Percentiles rank a stretch among this genome's conserved stretches.
These are phyloP conservation scores for Thereuonema tuberculata DNA, from an alignment of 1,140 invertebrate species.

Conservation along the genomic window DNA sequence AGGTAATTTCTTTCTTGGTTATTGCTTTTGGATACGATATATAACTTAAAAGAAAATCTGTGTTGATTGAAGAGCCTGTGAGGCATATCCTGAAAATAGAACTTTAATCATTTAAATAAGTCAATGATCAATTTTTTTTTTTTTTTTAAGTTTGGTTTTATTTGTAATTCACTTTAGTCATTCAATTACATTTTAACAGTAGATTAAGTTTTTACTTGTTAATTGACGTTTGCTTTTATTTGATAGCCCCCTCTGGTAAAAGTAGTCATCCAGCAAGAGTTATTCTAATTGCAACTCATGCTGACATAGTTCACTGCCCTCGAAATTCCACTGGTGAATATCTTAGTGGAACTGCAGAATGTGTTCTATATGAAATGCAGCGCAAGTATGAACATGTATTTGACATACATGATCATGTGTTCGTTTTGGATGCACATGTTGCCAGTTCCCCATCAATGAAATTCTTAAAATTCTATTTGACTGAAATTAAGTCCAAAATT, in stretches of 20 bases:
- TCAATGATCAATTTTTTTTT: no score
- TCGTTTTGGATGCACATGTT: conserved; percentile 46
- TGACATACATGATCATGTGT: conserved; percentile 39
- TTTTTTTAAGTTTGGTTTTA: no score
- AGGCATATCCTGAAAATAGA: no score
- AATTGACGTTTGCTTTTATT: no score
- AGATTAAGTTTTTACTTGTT: no score
- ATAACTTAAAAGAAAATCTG: background rate
- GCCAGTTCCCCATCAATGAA: conserved; percentile 43
- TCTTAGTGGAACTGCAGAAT: conserved; percentile 40
- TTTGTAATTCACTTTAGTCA: no score
- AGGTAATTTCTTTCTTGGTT: no score
- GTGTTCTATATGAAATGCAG: conserved; percentile 37
- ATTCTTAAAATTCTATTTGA: conserved; percentile 40
- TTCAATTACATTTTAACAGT: no score
- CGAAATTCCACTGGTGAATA: conserved; percentile 42
- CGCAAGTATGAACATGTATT: conserved; percentile 39
- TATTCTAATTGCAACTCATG: conserved; percentile 50
- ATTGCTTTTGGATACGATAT: no score
- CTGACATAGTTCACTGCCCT: conserved; percentile 39
- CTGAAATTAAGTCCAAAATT: conserved; percentile 32
- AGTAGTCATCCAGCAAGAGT: conserved; percentile 37
- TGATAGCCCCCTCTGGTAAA: conserved; percentile 42
- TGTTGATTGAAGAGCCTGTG: no score
- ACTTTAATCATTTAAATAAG: no score